A percentile compares a stretch with the other conserved stretches of the same genome.
These are phyloP conservation scores for Hirtodrosophila trivittata DNA, from an alignment of 2,888 invertebrate genomes.

Conservation along the genomic window DNA sequence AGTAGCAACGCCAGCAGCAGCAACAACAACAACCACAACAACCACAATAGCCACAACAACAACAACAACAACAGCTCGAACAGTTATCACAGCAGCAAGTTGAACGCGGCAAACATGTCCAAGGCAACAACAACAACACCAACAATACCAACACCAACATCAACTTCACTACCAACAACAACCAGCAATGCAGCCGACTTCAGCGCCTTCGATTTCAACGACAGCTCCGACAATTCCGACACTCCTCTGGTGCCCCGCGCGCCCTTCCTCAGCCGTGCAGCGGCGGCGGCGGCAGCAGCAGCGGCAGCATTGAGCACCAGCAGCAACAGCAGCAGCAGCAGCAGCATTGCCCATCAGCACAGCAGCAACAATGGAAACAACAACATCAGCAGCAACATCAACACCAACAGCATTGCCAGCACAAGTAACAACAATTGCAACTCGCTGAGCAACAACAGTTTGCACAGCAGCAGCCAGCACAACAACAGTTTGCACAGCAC, in stretches of 20 bases:
- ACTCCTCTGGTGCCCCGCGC: constrained; percentile 78
- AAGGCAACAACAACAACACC: constrained; percentile 34
- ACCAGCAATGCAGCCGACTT: constrained; percentile 74
- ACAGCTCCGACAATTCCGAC: constrained; percentile 83
- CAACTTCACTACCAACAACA: constrained; percentile 32
- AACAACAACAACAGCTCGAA: constrained; percentile 24
- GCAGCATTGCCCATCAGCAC: constrained; percentile 28
- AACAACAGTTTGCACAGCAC: constrained; percentile 36
- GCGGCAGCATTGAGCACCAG: constrained; percentile 53
- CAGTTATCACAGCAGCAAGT: constrained; percentile 23
- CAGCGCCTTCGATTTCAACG: constrained; percentile 84
- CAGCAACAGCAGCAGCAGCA: constrained; percentile 55
- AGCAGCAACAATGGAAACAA: constrained; percentile 33
- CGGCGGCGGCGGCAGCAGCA: constrained; percentile 61
- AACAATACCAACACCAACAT: constrained; percentile 13
- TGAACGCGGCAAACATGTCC: constrained; percentile 43
- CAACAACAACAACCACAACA: constrained; percentile 30
- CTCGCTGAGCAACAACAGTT: constrained; percentile 35
- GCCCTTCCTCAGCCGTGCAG: constrained; percentile 81
- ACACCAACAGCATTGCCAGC: constrained; percentile 19
- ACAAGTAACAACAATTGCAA: constrained; percentile 38
- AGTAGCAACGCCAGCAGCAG: constrained; percentile 34
- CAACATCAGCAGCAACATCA: constrained; percentile 31
- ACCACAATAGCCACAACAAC: constrained; percentile 21
- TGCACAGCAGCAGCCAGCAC: constrained; percentile 25